Base-by-base conservation (phyloP, 2,888 invertebrate genomes). In the Barypeithes pellucidus region DNA sequence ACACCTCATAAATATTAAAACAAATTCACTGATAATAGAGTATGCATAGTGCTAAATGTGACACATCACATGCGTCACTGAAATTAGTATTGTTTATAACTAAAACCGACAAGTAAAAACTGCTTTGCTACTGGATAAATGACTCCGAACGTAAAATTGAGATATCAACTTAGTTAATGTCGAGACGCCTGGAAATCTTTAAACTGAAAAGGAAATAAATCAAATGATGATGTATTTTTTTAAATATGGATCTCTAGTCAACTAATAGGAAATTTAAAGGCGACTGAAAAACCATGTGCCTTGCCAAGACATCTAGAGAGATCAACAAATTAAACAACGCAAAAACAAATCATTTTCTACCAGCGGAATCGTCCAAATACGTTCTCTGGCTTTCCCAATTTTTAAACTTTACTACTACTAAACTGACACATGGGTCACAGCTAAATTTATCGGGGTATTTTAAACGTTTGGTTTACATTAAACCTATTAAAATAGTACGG, bases 401-500 rank as follows among this genome's bases (percentile, higher is more conserved):
- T 33, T 33, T 9, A 33, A 22, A 50, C 20, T n/a, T 24, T 50
- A 24, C 20, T 9, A 47, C 20, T 20, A 20, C 20, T 50, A 22
- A 20, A 50, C 50, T 50, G 12, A 24, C 22, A 22, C 22, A 24
- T 50, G 54, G 54, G 33, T 57, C 33, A 57, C 18, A 57, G 33
- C 33, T 57, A 57, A 36, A 57, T 57, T 57, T 33, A 57, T 57
- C 54, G 16, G 33, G 11, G 16, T 33, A 57, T 33, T 57, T 57
- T 57, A 33, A 33, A 57, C 18, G 11, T 16, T 16, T 22, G 18
- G 33, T 57, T 57, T 57, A 57, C 33, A 57, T 36, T 57, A 16
- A 29, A 33, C 3, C 9, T 18, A 16, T 57, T 57, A 33, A 33
- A 50, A 18, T 33, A 33, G 54, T 57, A 22, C 12, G 5, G 33